These are phyloP conservation scores for Neoseiulus cucumeris DNA, from an alignment of 1,140 invertebrate species.

Conservation along the genomic window DNA sequence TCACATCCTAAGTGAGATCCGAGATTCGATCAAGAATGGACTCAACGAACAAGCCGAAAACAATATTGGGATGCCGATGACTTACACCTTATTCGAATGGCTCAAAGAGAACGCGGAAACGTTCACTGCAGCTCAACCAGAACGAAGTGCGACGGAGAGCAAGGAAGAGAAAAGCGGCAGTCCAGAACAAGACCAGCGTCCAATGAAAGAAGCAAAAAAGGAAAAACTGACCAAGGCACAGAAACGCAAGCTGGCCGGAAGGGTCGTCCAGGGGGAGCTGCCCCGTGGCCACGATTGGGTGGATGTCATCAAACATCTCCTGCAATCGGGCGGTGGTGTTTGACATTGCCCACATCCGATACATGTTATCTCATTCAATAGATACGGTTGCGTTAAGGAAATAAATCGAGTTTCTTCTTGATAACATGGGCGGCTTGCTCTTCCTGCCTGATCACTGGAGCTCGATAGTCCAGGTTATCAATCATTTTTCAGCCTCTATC, in stretches of 20 bases:
- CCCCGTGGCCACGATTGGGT: constrained; percentile 82
- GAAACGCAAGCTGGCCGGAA: constrained; percentile 66
- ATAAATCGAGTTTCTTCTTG: too few relatives aligned
- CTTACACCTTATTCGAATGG: constrained; percentile 78
- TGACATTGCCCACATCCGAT: not conserved
- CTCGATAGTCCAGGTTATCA: too few relatives aligned
- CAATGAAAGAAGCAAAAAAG: constrained; percentile 49
- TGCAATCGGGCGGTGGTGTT: constrained; percentile 43
- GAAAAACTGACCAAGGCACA: constrained; percentile 61
- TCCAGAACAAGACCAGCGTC: constrained; percentile 14
- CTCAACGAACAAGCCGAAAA: constrained; percentile 17
- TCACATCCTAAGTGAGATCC: constrained; percentile 34
- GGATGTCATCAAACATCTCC: constrained; percentile 79
- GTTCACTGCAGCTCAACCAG: constrained; percentile 46
- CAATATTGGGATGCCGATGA: constrained; percentile 52
- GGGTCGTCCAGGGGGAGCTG: constrained; percentile 51
- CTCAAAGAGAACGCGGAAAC: constrained; percentile 58
- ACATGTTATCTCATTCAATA: too few relatives aligned
- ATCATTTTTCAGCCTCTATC: too few relatives aligned
- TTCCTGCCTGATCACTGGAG: too few relatives aligned
- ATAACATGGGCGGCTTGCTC: too few relatives aligned
- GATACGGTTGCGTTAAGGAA: too few relatives aligned
- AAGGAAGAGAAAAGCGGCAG: not conserved
- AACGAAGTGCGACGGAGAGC: constrained; percentile 22
- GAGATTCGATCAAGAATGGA: constrained; percentile 11